Percentiles rank a stretch among this genome's conserved stretches.
Conservation (phyloP, 2,888 invertebrate species). For the Pristionchus mayeri region DNA sequence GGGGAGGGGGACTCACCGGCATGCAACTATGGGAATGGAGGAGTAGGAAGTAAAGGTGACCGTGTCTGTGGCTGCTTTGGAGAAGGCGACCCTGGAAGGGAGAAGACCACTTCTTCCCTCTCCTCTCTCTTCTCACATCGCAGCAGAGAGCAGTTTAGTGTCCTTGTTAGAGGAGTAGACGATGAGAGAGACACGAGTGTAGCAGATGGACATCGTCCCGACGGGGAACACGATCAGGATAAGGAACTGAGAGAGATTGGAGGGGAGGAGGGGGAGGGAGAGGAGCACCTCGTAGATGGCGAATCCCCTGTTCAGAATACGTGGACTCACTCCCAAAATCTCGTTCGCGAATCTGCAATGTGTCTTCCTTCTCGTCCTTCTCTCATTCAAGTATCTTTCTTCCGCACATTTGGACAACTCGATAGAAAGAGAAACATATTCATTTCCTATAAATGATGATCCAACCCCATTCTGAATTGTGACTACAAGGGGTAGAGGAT, state of each 20-base stretch:
- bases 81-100: slow-evolving; percentile 65
- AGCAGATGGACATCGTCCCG: slow-evolving; percentile 83
- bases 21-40: slow-evolving; percentile 59
- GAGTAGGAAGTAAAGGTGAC: slow-evolving; percentile 67
- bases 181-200: slow-evolving; percentile 80
- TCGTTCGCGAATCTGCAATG: background rate
- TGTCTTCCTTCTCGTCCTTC: background rate
- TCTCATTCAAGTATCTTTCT: background rate
- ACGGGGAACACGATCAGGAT: slow-evolving; percentile 82
- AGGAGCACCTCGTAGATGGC: slow-evolving; percentile 61
- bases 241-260: slow-evolving; percentile 79
- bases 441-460: too few relatives aligned
- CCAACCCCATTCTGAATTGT: too few relatives aligned
- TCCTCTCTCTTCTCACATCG: slow-evolving; percentile 54
- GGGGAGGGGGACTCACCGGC: slow-evolving; percentile 14
- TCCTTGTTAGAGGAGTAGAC: slow-evolving; percentile 68
- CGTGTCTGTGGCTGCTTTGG: slow-evolving; percentile 67
- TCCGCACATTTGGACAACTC: too few relatives aligned
- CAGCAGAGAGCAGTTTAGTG: slow-evolving; percentile 60
- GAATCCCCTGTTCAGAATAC: slow-evolving; percentile 59
- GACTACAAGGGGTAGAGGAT: background rate
- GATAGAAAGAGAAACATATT: too few relatives aligned
- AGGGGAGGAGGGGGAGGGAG: background rate
- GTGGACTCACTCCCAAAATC: slow-evolving; percentile 27
- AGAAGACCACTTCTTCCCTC: background rate